Evolutionary conservation across 2,888 invertebrate species (phyloP).

Genomic region (Andricus curvator): DNA sequence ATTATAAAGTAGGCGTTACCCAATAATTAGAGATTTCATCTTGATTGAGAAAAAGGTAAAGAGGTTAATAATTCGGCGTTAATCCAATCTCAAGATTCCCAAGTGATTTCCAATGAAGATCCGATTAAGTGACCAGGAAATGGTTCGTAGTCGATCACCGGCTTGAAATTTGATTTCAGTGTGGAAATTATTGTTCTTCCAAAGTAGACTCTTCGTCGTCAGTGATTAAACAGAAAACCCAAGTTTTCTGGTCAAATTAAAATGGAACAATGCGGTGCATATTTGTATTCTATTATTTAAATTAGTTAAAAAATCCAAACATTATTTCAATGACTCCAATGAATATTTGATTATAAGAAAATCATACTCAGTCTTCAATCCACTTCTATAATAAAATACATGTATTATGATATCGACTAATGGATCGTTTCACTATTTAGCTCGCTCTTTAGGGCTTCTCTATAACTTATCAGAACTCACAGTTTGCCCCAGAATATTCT

Average conservation of each 20-base stretch:
- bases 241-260: background rate
- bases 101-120: constrained; percentile 20
- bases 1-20: no score
- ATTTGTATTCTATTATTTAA: background rate
- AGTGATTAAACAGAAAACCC: background rate
- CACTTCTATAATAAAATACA: background rate
- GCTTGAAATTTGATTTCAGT: constrained; percentile 11
- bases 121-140: constrained; percentile 20
- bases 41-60: background rate
- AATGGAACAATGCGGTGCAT: background rate
- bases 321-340: no score
- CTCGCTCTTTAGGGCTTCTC: background rate
- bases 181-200: background rate
- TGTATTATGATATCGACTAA: background rate
- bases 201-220: no score
- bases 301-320: no score
- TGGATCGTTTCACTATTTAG: background rate
- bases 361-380: background rate
- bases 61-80: background rate
- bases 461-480: background rate
- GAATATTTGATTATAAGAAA: no score
- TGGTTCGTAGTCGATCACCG: constrained; percentile 24
- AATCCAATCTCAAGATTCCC: background rate
- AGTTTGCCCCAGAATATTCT: background rate
- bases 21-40: constrained; percentile 13